Percentiles rank a stretch among this genome's conserved stretches.
These are phyloP conservation scores for Calcarius ornatus DNA, from an alignment of 2,113 vertebrate species.

Conservation along the genomic window DNA sequence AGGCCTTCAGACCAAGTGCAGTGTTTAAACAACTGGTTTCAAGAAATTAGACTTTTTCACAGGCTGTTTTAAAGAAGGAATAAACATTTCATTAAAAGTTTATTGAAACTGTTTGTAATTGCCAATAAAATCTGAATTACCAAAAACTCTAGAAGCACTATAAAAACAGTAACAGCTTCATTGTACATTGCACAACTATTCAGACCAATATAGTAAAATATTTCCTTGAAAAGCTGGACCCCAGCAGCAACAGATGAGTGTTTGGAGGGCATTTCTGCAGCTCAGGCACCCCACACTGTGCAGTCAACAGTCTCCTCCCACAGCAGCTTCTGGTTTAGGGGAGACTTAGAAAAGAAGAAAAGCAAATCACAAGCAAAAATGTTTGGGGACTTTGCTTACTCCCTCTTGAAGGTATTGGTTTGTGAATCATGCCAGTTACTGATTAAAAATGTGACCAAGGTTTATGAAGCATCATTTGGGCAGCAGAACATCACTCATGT, in stretches of 20 bases:
- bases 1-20: neutral
- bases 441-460: neutral
- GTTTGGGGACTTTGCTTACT: neutral
- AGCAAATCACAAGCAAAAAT: neutral
- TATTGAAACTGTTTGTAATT: constrained; percentile 20
- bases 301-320: neutral
- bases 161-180: neutral
- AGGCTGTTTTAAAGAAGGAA: neutral
- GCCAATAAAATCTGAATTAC: constrained; percentile 22
- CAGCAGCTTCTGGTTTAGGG: neutral
- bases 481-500: accelerated
- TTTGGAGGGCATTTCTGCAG: neutral
- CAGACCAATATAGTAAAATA: neutral
- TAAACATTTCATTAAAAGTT: constrained; percentile 13
- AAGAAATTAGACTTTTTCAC: neutral
- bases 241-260: neutral
- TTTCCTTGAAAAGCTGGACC: neutral
- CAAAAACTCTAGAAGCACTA: neutral
- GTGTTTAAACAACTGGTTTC: neutral
- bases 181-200: neutral
- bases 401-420: neutral
- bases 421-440: neutral
- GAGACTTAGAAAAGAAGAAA: neutral
- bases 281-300: neutral
- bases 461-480: neutral